Percentiles rank a stretch among this genome's conserved stretches.
Conservation (phyloP, 2,797 vertebrate genomes). For the Megaceryle alcyon region DNA sequence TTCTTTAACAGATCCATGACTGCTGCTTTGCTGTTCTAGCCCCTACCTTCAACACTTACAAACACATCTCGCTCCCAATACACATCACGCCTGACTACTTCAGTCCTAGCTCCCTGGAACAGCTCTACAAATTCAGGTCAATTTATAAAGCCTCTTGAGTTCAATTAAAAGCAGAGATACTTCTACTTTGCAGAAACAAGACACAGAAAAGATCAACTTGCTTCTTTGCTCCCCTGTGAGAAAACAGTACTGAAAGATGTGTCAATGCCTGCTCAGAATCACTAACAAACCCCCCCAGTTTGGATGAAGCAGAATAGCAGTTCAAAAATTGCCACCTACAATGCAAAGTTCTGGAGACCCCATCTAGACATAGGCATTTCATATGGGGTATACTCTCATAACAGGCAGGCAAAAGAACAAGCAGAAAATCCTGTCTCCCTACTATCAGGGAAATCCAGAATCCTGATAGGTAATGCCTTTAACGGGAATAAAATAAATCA, state of each 20-base stretch:
- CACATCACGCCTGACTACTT: conserved; percentile 52
- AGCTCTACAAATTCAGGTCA: conserved; percentile 43
- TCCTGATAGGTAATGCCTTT: not conserved
- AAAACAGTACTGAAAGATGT: not conserved
- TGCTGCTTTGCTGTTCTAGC: not conserved
- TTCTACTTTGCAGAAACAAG: conserved; percentile 35
- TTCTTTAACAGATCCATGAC: not conserved
- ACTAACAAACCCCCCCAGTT: not conserved
- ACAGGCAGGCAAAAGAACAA: not conserved
- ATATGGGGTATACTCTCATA: not conserved
- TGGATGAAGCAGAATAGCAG: not conserved
- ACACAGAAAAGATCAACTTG: not conserved
- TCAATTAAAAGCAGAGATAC: conserved; percentile 65
- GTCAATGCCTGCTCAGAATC: conserved; percentile 36
- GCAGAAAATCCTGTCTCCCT: not conserved
- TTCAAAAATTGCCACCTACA: not conserved
- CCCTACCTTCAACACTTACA: not conserved
- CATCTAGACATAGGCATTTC: not conserved
- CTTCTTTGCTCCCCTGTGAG: conserved; percentile 27
- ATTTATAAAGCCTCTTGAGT: conserved; percentile 62
- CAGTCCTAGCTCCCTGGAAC: conserved; percentile 29
- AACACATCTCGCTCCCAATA: conserved; percentile 11
- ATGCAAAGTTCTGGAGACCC: not conserved
- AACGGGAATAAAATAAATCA: not conserved
- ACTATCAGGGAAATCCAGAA: not conserved